These are phyloP conservation scores for Xanthia icteritia DNA, from an alignment of 2,888 invertebrate species.

Conservation along the genomic window DNA sequence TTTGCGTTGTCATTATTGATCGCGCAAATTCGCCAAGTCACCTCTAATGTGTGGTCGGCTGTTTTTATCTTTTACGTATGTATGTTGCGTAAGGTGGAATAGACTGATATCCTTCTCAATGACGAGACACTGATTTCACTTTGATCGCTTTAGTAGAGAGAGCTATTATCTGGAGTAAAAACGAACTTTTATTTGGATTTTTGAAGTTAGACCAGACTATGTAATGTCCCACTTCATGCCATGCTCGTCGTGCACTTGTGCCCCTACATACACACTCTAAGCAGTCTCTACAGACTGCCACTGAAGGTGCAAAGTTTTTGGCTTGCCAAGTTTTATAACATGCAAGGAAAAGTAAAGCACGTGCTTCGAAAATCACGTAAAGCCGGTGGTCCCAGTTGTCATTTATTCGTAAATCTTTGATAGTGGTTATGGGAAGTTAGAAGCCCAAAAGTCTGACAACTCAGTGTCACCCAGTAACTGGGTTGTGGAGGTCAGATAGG, in stretches of 20 bases:
- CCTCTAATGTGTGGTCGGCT: slow-evolving; percentile 39
- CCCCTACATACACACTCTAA: background rate
- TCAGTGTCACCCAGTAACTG: too few relatives aligned
- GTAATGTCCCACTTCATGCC: background rate
- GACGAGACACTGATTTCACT: background rate
- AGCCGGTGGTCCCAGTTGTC: too few relatives aligned
- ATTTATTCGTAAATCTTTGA: too few relatives aligned
- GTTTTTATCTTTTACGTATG: slow-evolving; percentile 34
- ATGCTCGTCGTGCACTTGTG: background rate
- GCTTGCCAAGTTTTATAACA: background rate
- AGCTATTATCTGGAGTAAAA: background rate
- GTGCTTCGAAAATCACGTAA: too few relatives aligned
- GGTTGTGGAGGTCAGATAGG: too few relatives aligned
- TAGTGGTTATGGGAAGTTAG: too few relatives aligned
- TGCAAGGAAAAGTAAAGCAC: too few relatives aligned
- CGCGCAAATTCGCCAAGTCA: slow-evolving; percentile 54
- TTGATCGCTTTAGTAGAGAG: background rate
- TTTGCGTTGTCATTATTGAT: slow-evolving; percentile 66
- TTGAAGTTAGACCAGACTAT: background rate
- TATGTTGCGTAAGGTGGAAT: slow-evolving; percentile 4
- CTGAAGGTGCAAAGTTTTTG: background rate
- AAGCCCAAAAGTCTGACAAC: too few relatives aligned
- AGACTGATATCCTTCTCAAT: background rate
- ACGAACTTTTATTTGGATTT: background rate
- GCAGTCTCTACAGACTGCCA: background rate